phyloP scores from a whole-genome alignment of 2,888 invertebrate genomes.

The Drosophila neutralis region DNA sequence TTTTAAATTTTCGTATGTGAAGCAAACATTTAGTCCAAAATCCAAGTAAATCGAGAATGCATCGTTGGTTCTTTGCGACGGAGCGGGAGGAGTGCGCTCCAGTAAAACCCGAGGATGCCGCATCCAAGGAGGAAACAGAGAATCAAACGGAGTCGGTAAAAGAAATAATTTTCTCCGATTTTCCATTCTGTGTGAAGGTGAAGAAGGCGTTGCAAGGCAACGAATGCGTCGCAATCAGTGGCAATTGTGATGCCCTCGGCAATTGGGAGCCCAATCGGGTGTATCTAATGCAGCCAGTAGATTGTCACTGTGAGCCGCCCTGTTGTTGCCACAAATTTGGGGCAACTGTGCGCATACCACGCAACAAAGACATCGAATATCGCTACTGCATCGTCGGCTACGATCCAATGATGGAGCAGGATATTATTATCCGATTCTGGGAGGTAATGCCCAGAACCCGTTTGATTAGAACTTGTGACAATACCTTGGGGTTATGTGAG shows the following conservation, averaged over 20 bases:
- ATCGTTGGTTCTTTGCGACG: conserved; percentile 89
- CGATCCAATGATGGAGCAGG: conserved; percentile 85
- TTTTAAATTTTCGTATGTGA: conserved; percentile 8
- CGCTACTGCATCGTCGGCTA: conserved; percentile 90
- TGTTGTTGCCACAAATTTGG: conserved; percentile 28
- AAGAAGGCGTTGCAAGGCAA: conserved; percentile 85
- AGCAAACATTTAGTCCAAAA: not conserved
- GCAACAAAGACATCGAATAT: conserved; percentile 88
- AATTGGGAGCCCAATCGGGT: conserved; percentile 88
- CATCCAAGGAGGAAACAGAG: rapidly evolving
- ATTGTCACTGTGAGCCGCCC: conserved; percentile 69
- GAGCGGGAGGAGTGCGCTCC: conserved; percentile 81
- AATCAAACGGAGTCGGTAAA: conserved; percentile 40
- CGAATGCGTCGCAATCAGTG: conserved; percentile 89
- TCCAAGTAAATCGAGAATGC: conserved; percentile 84
- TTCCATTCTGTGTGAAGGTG: conserved; percentile 86
- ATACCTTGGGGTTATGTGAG: conserved; percentile 84
- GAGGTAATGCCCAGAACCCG: conserved; percentile 91
- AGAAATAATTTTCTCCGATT: conserved; percentile 65
- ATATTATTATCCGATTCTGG: conserved; percentile 89
- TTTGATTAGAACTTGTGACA: conserved; percentile 85
- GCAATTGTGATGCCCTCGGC: conserved; percentile 88
- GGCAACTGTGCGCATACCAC: conserved; percentile 87
- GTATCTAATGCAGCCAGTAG: conserved; percentile 84
- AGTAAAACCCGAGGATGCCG: not conserved